These are phyloP conservation scores for Sialis lutaria DNA, from an alignment of 2,888 invertebrate genomes.

Conservation along the genomic window DNA sequence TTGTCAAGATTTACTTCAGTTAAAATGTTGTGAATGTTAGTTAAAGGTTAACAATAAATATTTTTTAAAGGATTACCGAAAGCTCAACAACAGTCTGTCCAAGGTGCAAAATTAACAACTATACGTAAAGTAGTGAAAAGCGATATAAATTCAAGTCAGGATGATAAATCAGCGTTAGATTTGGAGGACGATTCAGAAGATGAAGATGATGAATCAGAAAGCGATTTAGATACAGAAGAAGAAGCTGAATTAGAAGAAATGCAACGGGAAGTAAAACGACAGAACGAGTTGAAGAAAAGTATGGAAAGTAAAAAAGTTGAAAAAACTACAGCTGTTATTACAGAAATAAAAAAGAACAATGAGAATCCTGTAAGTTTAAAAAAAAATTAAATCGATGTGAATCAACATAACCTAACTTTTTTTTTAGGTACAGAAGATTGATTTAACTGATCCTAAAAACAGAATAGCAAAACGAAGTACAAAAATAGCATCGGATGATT, in stretches of 20 bases:
- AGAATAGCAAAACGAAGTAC: slow-evolving; percentile 24
- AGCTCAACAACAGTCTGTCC: background rate
- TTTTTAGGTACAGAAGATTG: slow-evolving; percentile 12
- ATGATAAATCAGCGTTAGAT: slow-evolving; percentile 8
- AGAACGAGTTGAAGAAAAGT: slow-evolving; percentile 1
- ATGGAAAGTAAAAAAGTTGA: background rate
- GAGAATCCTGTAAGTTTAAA: background rate
- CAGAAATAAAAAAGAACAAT: background rate
- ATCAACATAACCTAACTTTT: background rate
- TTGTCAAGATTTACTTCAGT: too few species aligned
- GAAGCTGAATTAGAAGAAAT: slow-evolving; percentile 10
- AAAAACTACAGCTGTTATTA: background rate
- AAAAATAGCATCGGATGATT: slow-evolving; percentile 5
- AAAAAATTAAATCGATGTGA: background rate
- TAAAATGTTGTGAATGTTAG: too few species aligned
- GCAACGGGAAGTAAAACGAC: slow-evolving; percentile 8
- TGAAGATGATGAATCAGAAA: slow-evolving; percentile 12
- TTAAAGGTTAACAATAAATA: background rate
- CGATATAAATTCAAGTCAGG: background rate
- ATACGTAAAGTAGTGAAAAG: slow-evolving; percentile 5
- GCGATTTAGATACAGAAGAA: slow-evolving; percentile 14
- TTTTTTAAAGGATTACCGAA: background rate
- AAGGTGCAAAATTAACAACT: slow-evolving; percentile 3
- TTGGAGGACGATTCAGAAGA: slow-evolving; percentile 11
- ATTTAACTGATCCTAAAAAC: slow-evolving; percentile 25